Evolutionary conservation across 2,113 vertebrate species (phyloP).

Genomic region (Bombycilla garrulus): DNA sequence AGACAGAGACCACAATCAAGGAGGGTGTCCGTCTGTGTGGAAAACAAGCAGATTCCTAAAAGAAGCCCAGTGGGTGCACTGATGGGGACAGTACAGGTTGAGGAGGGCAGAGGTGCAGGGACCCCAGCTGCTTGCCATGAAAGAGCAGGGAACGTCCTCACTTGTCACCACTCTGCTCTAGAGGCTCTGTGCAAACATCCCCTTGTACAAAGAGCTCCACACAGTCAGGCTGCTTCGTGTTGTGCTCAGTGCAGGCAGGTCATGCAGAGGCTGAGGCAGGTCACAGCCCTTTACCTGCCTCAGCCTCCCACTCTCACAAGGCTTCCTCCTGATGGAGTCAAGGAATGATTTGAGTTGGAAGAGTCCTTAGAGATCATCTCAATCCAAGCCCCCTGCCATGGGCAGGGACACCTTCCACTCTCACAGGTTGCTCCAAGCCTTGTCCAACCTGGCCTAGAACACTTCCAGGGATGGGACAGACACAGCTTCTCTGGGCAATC

Average conservation of each 20-base stretch:
- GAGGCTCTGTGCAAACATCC: not conserved
- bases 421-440: not conserved
- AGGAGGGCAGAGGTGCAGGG: not conserved
- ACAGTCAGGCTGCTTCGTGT: not conserved
- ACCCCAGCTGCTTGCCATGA: not conserved
- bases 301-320: accelerated
- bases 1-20: accelerated
- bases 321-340: not conserved
- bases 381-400: not conserved
- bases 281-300: not conserved
- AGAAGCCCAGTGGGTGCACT: not conserved
- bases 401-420: not conserved
- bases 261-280: not conserved
- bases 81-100: accelerated
- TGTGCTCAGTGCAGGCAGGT: not conserved
- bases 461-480: not conserved
- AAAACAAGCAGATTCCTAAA: not conserved
- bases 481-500: not conserved
- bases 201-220: not conserved
- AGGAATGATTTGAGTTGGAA: not conserved
- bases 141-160: not conserved
- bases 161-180: not conserved
- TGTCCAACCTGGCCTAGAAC: not conserved
- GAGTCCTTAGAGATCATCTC: not conserved
- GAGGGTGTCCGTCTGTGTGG: not conserved